A percentile compares a stretch with the other conserved stretches of the same genome.
Conservation (phyloP, 2,888 invertebrate species). For the Herminia tarsipennalis region DNA sequence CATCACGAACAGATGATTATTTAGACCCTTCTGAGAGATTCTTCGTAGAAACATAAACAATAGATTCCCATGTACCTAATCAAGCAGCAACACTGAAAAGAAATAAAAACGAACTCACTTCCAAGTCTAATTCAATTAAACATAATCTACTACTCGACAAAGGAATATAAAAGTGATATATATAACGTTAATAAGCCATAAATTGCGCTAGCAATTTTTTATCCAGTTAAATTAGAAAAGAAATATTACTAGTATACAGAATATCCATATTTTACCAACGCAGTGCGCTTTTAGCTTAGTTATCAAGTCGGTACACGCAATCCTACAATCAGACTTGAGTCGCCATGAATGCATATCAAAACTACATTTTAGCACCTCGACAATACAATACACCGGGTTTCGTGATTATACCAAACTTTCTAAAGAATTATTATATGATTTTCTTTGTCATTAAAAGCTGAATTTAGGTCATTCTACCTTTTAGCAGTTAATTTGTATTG, state of each 20-base stretch:
- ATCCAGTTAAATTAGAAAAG: constrained; percentile 28
- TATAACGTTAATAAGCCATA: constrained; percentile 35
- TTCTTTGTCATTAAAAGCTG: constrained; percentile 36
- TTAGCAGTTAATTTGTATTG: constrained; percentile 18
- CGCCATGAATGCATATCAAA: constrained; percentile 73
- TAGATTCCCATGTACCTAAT: background rate
- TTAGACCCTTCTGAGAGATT: background rate
- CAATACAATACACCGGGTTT: constrained; percentile 58
- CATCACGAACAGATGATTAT: background rate
- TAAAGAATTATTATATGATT: constrained; percentile 49
- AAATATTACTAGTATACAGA: constrained; percentile 35
- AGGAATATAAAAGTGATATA: constrained; percentile 24
- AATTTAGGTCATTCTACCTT: constrained; percentile 32
- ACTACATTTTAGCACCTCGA: constrained; percentile 72
- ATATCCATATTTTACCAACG: constrained; percentile 57
- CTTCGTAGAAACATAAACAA: background rate
- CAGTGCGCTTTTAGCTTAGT: constrained; percentile 67
- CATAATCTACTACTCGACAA: constrained; percentile 12
- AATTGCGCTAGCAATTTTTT: constrained; percentile 28
- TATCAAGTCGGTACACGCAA: constrained; percentile 78
- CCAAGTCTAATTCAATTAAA: constrained; percentile 23
- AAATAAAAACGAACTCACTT: constrained; percentile 7
- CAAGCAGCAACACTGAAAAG: background rate
- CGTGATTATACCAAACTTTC: constrained; percentile 53
- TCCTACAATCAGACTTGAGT: constrained; percentile 69